These are phyloP conservation scores for Cheirogaleus medius DNA, from an alignment of 2,113 vertebrate species.

Conservation along the genomic window DNA sequence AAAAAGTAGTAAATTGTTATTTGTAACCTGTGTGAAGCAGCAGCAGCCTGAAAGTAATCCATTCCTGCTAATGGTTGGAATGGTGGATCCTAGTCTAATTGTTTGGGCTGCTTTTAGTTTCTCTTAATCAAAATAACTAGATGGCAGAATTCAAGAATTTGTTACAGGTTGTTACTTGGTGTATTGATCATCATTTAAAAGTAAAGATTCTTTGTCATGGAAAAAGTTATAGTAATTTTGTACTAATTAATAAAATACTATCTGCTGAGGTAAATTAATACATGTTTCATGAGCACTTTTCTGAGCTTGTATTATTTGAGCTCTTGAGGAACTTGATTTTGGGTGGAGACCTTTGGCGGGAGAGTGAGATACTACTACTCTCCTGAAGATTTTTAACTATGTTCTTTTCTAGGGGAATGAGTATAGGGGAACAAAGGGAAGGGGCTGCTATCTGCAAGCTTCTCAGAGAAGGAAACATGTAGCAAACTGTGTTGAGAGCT, in stretches of 20 bases:
- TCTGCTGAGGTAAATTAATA: constrained; percentile 68
- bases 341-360: no score
- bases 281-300: constrained; percentile 52
- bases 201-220: no score
- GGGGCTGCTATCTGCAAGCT: neutral
- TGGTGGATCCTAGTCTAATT: neutral
- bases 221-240: constrained; percentile 28
- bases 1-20: neutral
- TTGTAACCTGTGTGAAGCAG: neutral
- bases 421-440: neutral
- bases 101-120: neutral
- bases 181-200: no score
- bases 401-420: neutral
- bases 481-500: neutral
- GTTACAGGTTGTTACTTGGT: neutral
- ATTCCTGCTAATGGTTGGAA: neutral
- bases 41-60: neutral
- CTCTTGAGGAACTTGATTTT: neutral
- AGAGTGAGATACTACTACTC: neutral
- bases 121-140: neutral
- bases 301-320: neutral
- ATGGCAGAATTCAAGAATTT: neutral
- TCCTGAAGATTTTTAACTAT: no score
- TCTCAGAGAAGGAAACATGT: neutral
- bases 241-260: constrained; percentile 69